Conservation (phyloP, 2,888 invertebrate genomes). For the Lasioglossum morio region DNA sequence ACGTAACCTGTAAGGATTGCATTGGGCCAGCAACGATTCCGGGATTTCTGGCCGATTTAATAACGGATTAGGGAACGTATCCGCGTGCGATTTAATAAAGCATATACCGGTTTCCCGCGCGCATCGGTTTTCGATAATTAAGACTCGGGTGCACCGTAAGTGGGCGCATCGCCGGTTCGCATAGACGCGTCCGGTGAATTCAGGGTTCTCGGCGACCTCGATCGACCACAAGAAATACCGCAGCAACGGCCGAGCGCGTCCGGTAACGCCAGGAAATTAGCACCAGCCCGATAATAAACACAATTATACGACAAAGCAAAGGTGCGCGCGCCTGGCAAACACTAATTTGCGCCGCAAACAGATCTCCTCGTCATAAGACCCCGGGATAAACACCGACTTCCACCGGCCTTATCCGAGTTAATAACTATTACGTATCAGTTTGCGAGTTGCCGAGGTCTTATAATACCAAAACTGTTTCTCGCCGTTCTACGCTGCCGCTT, state of each 20-base stretch:
- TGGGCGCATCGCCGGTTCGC: slow-evolving; percentile 42
- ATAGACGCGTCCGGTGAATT: slow-evolving; percentile 58
- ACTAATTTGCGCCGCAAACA: slow-evolving; percentile 74
- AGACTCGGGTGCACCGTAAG: slow-evolving; percentile 39
- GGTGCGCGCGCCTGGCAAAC: slow-evolving; percentile 67
- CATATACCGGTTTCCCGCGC: slow-evolving; percentile 14
- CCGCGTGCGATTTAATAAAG: slow-evolving; percentile 49
- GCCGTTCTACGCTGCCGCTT: not conserved
- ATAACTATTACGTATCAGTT: slow-evolving; percentile 67
- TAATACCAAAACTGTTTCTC: not conserved
- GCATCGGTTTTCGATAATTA: slow-evolving; percentile 57
- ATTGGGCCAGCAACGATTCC: not conserved
- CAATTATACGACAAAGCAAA: slow-evolving; percentile 76
- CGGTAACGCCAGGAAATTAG: slow-evolving; percentile 71
- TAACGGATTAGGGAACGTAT: slow-evolving; percentile 37
- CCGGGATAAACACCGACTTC: slow-evolving; percentile 66
- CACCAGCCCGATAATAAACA: slow-evolving; percentile 70
- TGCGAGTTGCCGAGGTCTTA: slow-evolving; percentile 26
- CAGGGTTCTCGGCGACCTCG: slow-evolving; percentile 66
- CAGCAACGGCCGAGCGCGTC: slow-evolving; percentile 60
- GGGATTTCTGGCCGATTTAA: slow-evolving; percentile 40
- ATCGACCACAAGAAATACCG: slow-evolving; percentile 72
- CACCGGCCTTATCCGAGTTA: slow-evolving; percentile 66
- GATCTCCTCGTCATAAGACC: slow-evolving; percentile 63
- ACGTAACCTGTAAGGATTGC: too few relatives aligned